Evolutionary conservation across 2,888 invertebrate species (phyloP), one percentile per base, ranked within the genome.

Genomic region (Drosophila tripunctata): DNA sequence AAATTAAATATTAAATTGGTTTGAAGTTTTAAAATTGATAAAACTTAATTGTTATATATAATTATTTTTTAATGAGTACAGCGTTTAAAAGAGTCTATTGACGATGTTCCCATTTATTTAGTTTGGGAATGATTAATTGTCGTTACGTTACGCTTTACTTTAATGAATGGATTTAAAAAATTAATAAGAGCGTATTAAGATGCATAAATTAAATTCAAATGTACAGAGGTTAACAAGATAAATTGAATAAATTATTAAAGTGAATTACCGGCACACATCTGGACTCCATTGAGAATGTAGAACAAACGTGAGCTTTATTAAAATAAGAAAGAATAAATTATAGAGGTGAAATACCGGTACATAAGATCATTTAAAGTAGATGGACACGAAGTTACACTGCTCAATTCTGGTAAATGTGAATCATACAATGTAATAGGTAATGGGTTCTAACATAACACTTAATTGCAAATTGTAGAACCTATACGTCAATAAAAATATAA

Each of bases 401-500:
- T 48, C 8, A 35, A 24, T 48, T 24, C 17, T 21, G 24, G 43
- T n/a, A 10, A n/a, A 14, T 27, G 24, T 48, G 48, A 50, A 36
- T 50, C 36, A 31, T 4, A 30, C 38, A 40, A 7, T 31, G 22
- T 50, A 65, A 40, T 50, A 48, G 21, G n/a, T n/a, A n/a, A n/a
- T n/a, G n/a, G 24, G 24, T 27, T 51, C 30, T 41, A 57, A 51
- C 19, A 24, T 66, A 55, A 55, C 55, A 41, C 30, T 50, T 66
- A 66, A 36, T 56, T 66, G 44, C 35, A 27, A 51, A 38, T 44
- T 31, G 30, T 19, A 12, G 52, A 33, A 41, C 50, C 36, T 52
- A 41, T 43, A 65, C 40, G 48, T 64, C 40, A 51, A 54, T 54
- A 51, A 43, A 35, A 44, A 44, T 43, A 52, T 44, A 35, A 35